phyloP scores from a whole-genome alignment of 2,797 vertebrate species.

The Perodicticus potto region DNA sequence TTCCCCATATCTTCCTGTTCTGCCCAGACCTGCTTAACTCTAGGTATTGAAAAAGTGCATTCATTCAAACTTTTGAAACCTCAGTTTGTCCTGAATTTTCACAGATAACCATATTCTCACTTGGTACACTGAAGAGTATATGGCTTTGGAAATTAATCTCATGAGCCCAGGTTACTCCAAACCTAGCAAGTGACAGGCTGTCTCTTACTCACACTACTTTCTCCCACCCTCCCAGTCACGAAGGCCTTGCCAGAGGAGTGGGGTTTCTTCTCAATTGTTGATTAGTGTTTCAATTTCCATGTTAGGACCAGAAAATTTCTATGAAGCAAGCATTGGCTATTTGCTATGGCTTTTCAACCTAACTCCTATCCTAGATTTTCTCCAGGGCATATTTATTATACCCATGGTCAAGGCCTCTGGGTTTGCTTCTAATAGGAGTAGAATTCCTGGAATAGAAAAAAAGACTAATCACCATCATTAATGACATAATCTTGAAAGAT shows the following conservation, averaged over 20 bases:
- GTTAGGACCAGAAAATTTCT: background rate
- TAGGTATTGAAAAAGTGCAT: background rate
- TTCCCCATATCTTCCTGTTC: background rate
- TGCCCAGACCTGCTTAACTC: background rate
- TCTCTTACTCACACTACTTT: background rate
- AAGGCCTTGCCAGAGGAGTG: background rate
- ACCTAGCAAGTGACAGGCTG: background rate
- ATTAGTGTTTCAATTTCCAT: background rate
- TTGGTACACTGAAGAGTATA: background rate
- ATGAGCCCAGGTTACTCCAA: background rate
- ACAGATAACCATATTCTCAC: background rate
- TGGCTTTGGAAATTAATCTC: background rate
- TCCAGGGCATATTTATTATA: background rate
- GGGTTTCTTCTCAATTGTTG: background rate
- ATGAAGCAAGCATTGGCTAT: background rate
- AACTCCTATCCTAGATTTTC: background rate
- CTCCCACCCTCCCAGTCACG: background rate
- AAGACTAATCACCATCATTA: background rate
- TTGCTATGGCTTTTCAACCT: background rate
- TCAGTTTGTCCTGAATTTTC: background rate
- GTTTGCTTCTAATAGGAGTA: background rate
- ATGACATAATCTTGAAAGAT: background rate
- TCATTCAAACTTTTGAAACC: background rate
- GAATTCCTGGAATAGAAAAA: background rate
- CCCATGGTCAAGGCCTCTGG: background rate